Evolutionary conservation across 2,797 vertebrate species (phyloP).

Genomic region (Carapus acus): DNA sequence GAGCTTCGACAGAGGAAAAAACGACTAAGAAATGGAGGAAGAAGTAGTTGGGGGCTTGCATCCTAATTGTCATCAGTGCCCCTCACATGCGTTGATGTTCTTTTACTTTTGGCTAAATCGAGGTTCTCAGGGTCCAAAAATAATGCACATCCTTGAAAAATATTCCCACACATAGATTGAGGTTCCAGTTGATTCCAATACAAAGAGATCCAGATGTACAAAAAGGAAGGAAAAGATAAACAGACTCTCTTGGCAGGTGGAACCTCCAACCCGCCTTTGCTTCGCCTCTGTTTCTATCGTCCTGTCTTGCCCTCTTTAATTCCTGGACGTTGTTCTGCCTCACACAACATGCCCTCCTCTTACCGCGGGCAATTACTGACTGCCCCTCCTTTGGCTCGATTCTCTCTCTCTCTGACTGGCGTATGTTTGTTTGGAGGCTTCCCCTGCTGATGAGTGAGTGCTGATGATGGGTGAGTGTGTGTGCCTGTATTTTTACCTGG

Average conservation of each 20-base stretch:
- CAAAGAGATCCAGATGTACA: constrained; percentile 17
- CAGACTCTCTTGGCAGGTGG: not conserved
- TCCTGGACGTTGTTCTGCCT: constrained; percentile 42
- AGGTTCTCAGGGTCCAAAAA: constrained; percentile 3
- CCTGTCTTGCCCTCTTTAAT: constrained; percentile 33
- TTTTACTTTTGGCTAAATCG: not conserved
- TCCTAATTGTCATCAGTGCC: constrained; percentile 22
- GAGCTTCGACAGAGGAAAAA: constrained; percentile 34
- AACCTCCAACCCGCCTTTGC: constrained; percentile 3
- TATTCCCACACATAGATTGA: constrained; percentile 13
- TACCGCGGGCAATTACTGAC: constrained; percentile 48
- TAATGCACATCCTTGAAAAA: constrained; percentile 7
- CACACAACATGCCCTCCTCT: constrained; percentile 22
- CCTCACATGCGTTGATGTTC: not conserved
- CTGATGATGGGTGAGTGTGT: constrained; percentile 2
- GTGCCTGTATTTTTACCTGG: not conserved
- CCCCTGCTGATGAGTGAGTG: constrained; percentile 57
- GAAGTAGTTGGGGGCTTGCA: constrained; percentile 39
- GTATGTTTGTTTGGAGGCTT: no score
- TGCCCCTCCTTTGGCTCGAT: constrained; percentile 44
- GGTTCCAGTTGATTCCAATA: not conserved
- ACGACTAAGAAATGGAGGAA: constrained; percentile 40
- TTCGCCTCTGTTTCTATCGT: constrained; percentile 23
- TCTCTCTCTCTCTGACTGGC: constrained; percentile 37
- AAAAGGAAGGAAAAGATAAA: constrained; percentile 1